phyloP scores from a whole-genome alignment of 2,797 vertebrate genomes.

The Psittacula derbiana region DNA sequence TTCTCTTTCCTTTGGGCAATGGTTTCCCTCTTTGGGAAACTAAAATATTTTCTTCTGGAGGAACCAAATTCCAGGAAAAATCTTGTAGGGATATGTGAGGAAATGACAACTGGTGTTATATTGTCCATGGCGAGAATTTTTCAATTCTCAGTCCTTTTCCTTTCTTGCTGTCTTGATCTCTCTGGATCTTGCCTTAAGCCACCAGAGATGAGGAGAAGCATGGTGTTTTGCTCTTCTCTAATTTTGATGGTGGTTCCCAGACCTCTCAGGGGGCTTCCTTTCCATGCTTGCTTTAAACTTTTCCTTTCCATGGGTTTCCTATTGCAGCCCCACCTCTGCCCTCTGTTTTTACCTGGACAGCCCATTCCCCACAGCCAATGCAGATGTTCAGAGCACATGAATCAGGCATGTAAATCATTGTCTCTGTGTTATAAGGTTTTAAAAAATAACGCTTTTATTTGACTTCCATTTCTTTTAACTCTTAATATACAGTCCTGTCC shows the following conservation, averaged over 20 bases:
- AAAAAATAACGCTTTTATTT: not conserved
- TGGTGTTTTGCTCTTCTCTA: not conserved
- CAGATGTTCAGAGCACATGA: not conserved
- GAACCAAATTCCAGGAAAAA: not conserved
- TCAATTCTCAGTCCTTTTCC: not conserved
- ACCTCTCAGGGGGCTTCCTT: not conserved
- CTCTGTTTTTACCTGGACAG: not conserved
- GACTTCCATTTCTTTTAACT: not conserved
- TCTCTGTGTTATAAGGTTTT: not conserved
- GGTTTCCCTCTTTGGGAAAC: not conserved
- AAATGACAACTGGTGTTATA: not conserved
- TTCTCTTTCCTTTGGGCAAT: not conserved
- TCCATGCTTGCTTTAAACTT: not conserved
- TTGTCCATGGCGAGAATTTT: not conserved
- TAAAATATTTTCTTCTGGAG: not conserved
- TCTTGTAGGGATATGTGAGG: accelerated
- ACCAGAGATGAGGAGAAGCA: not conserved
- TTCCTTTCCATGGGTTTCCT: not conserved
- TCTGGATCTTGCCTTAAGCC: not conserved
- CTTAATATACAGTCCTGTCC: not conserved
- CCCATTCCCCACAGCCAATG: not conserved
- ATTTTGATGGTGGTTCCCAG: not conserved
- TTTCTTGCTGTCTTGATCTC: not conserved
- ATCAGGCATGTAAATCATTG: not conserved
- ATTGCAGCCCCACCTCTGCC: not conserved